Base-by-base conservation (phyloP, 2,888 invertebrate genomes). In the Brenthis daphne region DNA sequence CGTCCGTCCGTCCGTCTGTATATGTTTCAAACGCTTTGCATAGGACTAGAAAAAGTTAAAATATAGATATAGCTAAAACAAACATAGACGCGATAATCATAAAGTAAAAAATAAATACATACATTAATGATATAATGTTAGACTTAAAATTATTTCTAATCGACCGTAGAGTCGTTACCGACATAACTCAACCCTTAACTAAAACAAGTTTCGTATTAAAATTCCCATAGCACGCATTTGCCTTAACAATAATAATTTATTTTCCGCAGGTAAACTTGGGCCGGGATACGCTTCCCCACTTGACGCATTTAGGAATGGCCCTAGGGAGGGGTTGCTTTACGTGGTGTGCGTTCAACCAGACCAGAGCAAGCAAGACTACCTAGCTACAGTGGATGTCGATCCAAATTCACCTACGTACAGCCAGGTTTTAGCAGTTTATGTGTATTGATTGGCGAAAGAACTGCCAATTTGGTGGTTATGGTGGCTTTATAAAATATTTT, bases 331-430 rank as follows among this genome's bases (percentile, higher is more conserved):
- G 82, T 87, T 99, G 12, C 87, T 99, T 14, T 99, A 99, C 85
- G 96, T 98, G n/a, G 95, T 97, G 33, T 98, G 98, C 78, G 95
- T 98, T 55, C 96, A 97, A 77, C 97, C 97, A 0, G 94, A 96
- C 77, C 85, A 90, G 64, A 94, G 93, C 0, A 96, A 96, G 80
- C 95, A 97, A 2, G 99, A 99, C 88, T 97, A 98, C 80, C 89
- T 99, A 73, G 96, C 97, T 14, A 98, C 98, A 0, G 95, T 99
- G 0, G 98, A 99, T 83, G 96, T 99, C 1, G 96, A 99, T 86
- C 98, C 98, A 0, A 84, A 94, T 1, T 99, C 99, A 69, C 88
- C 96, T 12, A 97, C 96, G 2, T 99, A 96, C 84, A 94, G 96
- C 75, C 94, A 98, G 94, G 98, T 97, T 67, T 55, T 47, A 57